Evolutionary conservation across 2,113 vertebrate species (phyloP).

Genomic region (Colius striatus): DNA sequence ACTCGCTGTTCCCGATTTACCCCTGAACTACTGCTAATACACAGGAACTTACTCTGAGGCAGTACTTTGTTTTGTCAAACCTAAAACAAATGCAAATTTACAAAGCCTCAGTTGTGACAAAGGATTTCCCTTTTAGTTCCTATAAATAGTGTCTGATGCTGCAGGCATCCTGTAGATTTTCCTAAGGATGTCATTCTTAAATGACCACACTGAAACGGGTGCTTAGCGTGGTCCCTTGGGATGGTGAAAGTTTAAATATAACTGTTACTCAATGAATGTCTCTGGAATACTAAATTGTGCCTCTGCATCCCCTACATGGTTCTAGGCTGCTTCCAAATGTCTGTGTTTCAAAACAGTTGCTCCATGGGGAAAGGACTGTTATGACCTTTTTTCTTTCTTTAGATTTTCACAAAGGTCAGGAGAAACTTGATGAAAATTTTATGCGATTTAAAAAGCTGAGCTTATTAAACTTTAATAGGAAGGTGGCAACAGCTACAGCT

Average conservation of each 20-base stretch:
- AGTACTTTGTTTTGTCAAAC: neutral
- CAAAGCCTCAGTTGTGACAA: neutral
- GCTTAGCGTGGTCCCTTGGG: conserved; percentile 7
- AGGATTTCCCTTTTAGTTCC: conserved; percentile 63
- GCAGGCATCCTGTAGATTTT: conserved; percentile 33
- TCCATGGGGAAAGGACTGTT: conserved; percentile 46
- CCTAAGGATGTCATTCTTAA: conserved; percentile 48
- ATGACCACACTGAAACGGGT: conserved; percentile 44
- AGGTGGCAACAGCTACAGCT: conserved; percentile 65
- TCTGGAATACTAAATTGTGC: neutral
- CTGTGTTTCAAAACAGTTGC: conserved; percentile 35
- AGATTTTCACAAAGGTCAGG: conserved; percentile 76
- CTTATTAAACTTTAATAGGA: conserved; percentile 83
- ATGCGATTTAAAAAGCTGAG: conserved; percentile 82
- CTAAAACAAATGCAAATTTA: neutral
- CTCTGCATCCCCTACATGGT: conserved; percentile 16
- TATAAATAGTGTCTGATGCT: conserved; percentile 42
- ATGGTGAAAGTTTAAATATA: conserved; percentile 13
- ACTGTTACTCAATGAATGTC: conserved; percentile 26
- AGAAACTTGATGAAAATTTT: conserved; percentile 82
- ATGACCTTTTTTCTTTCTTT: conserved; percentile 76
- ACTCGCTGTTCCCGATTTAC: neutral
- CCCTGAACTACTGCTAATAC: neutral
- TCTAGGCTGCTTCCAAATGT: conserved; percentile 32
- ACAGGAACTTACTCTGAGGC: neutral